Percentiles rank a stretch among this genome's conserved stretches.
Evolutionary conservation across 2,113 vertebrate species (phyloP).

Genomic region (Clinocottus analis): DNA sequence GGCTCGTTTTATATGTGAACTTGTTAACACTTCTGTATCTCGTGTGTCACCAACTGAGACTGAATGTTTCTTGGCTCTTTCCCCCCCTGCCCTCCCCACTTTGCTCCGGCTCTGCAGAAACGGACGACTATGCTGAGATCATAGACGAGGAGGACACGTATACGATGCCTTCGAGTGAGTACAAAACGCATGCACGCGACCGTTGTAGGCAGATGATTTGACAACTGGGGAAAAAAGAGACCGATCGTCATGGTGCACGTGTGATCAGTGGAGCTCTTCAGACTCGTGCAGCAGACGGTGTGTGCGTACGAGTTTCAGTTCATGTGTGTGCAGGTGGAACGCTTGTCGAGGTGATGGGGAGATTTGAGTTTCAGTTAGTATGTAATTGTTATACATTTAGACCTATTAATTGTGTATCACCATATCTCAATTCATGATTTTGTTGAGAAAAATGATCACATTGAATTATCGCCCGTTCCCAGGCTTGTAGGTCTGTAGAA

Average conservation of each 20-base stretch:
- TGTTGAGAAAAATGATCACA: background rate
- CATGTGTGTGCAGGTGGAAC: background rate
- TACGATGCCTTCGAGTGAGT: slow-evolving; percentile 99
- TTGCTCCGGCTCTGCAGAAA: slow-evolving; percentile 84
- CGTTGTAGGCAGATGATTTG: background rate
- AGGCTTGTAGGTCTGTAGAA: background rate
- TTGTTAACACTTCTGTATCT: slow-evolving; percentile 3
- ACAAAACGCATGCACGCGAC: background rate
- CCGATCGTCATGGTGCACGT: background rate
- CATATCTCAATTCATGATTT: background rate
- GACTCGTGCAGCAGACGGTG: slow-evolving; percentile 1
- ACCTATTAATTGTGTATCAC: background rate
- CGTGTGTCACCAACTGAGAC: background rate
- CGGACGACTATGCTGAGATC: slow-evolving; percentile 99
- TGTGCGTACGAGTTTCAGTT: background rate
- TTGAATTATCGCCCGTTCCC: background rate
- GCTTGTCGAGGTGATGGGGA: background rate
- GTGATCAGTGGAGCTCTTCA: background rate
- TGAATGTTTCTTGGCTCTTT: background rate
- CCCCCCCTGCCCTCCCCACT: background rate
- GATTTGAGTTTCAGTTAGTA: background rate
- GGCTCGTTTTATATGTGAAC: background rate
- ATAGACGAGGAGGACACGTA: slow-evolving; percentile 99
- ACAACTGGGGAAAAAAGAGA: slow-evolving; percentile 6
- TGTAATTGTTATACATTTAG: background rate